Evolutionary conservation across 2,113 vertebrate species (phyloP), one percentile per base, ranked within the genome.

Genomic region (Ariopsis seemanni): DNA sequence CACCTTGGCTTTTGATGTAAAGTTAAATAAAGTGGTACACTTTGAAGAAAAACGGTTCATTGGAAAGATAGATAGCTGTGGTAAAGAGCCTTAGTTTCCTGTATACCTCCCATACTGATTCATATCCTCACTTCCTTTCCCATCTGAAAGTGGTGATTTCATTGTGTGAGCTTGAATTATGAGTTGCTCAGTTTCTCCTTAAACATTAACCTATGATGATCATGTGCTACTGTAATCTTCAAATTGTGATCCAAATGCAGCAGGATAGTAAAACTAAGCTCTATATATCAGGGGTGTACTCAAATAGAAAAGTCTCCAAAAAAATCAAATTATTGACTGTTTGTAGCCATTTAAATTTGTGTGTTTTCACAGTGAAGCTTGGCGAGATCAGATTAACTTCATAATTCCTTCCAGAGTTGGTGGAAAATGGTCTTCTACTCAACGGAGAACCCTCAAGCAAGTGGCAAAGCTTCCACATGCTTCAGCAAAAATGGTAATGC

Each of bases 1-100:
- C 58, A 63, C 81, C 58, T 82, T 82, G 81, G 81, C 81, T 25
- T 82, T 82, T 82, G 81, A 82, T 63, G 81, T 82, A 50, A 82
- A 82, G 81, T 82, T 25, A 82, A 82, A 82, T 82, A 82, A 82
- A 63, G 81, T 82, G 34, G 58, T 65, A 30, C 60, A n/a, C 81
- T 63, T 82, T 50, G 22, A 82, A 82, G 9, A 63, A 63, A 82
- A 63, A 65, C 17, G 42, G 30, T 42, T 62, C 57, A 62, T 63
- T 63, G 58, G n/a, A 20, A 9, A 82, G 81, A 82, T 65, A 11
- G 60, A 82, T 65, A 50, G 60, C 58, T 48, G 18, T 63, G 22
- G 34, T 62, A 63, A 82, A 63, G 81, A 48, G 11, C 34, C 34
- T 25, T n/a, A 48, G 58, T 10, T 42, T 63, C 11, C 81, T 82